Evolutionary conservation across 2,888 invertebrate genomes (phyloP), one percentile per base, ranked within the genome.

Genomic region (Tetragonula carbonaria): DNA sequence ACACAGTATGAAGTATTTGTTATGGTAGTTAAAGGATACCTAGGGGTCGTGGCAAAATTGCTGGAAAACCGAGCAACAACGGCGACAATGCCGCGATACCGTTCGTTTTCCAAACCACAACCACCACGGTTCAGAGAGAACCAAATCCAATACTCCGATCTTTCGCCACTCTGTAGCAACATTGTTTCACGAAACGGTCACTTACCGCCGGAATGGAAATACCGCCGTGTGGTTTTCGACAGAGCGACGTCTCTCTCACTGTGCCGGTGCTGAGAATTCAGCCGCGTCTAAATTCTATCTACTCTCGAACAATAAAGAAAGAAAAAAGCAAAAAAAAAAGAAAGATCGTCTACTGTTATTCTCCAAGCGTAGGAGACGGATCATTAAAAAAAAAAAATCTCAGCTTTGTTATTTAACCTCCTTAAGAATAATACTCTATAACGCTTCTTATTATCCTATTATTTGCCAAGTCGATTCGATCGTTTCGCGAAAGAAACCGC

Each of bases 91-190:
- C 57, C 63, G 65, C 76, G 73, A 65, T 78, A 65, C 73, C 68
- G 90, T 91, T 92, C 90, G 91, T 90, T 91, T 90, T 81, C 78
- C 85, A 81, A 87, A 86, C 87, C 85, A 73, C 87, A 83, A 51
- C 55, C 21, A 28, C 13, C 28, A 57, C 38, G 8, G 38, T 66
- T 63, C 72, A 73, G 57, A 38, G 53, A 71, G 38, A 50, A 65
- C 28, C 38, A 45, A 45, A 45, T 8, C 45, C 45, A 45, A 45
- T 45, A 45, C 8, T 45, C 45, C 45, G 14, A 51, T 16, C 63
- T 33, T 72, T 63, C 55, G 55, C 57, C 72, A 28, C 59, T 55
- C 55, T 62, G 63, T 68, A 23, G 57, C 16, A 38, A 68, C 21
- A 67, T 73, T 75, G 80, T 55, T 18, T 53, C 75, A 8, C 18